Base-by-base conservation (phyloP, 2,888 invertebrate genomes). In the Drosophila pseudotakahashii region DNA sequence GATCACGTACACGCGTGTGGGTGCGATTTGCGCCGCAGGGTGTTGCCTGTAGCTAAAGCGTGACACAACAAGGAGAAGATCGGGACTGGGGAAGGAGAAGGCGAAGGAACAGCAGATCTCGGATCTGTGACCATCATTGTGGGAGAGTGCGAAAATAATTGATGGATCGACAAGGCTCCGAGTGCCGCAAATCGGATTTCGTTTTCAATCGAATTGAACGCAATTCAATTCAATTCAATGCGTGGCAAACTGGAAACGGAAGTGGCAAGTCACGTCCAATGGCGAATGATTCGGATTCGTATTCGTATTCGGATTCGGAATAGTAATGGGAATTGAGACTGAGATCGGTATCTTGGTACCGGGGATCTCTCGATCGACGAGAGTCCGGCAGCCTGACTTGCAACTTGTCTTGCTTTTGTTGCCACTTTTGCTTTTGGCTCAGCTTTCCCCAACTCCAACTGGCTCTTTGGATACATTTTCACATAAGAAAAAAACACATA, bases 191-290 rank as follows among this genome's bases (percentile, higher is more conserved):
- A 59, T 71, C 37, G 52, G 52, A 48, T 54, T 67, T 67, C 47
- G 39, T 67, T 48, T 64, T 55, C 54, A 32, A 36, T 26, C 44
- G 48, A 50, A 42, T 50, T 19, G 47, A 11, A 47, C 26, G 10
- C 23, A 23, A 36, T 57, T 58, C 14, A n/a, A 10, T 30, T 16
- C 3, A 45, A 36, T 30, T 14, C 39, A 14, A 42, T 54, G 42
- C 30, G n/a, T 42, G 48, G 44, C 39, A 44, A 60, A 47, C 54
- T 73, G 54, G 59, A 53, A 82, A 76, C 82, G 82, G 82, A 83
- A 82, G 75, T 83, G 63, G 57, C 73, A 64, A 88, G 86, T 86
- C 88, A 83, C 89, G 82, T 83, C 53, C 68, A 63, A 45, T 36
- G 48, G 11, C 32, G 32, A 23, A 37, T 41, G 10, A 45, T 58